Evolutionary conservation across 2,797 vertebrate species (phyloP).

Genomic region (Acanthurus tractus): DNA sequence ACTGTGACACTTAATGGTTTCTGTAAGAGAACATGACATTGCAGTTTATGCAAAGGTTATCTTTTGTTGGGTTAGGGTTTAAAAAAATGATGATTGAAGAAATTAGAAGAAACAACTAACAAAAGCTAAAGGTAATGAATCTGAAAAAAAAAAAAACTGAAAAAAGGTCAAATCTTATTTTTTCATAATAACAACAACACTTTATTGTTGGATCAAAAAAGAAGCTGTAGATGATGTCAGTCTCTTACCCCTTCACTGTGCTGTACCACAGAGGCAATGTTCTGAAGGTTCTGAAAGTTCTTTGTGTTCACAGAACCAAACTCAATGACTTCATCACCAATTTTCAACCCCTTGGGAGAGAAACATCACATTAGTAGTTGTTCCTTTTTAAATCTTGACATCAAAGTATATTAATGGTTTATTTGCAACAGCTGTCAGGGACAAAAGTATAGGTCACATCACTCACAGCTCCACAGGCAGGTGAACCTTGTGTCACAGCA

Average conservation of each 20-base stretch:
- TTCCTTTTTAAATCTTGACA: not conserved
- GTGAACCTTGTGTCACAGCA: conserved; percentile 89
- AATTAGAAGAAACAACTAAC: no score
- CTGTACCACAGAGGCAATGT: conserved; percentile 93
- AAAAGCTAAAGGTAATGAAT: not conserved
- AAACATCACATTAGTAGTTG: conserved; percentile 17
- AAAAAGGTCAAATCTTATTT: not conserved
- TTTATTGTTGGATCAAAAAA: not conserved
- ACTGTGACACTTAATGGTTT: conserved; percentile 90
- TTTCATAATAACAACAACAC: not conserved
- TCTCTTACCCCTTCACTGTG: conserved; percentile 94
- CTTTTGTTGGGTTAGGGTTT: not conserved
- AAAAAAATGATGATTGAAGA: no score
- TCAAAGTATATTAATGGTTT: not conserved
- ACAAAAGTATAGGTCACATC: not conserved
- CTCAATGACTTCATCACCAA: conserved; percentile 92
- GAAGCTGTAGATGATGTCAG: not conserved
- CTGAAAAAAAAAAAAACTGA: not conserved
- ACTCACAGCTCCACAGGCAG: conserved; percentile 90
- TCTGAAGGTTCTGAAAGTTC: conserved; percentile 95
- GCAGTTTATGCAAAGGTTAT: not conserved
- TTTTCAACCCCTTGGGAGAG: conserved; percentile 88
- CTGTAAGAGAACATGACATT: conserved; percentile 75
- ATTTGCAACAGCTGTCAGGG: not conserved
- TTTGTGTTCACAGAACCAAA: conserved; percentile 93